These are phyloP conservation scores for Poicephalus gulielmi DNA, from an alignment of 2,113 vertebrate species.

Conservation along the genomic window DNA sequence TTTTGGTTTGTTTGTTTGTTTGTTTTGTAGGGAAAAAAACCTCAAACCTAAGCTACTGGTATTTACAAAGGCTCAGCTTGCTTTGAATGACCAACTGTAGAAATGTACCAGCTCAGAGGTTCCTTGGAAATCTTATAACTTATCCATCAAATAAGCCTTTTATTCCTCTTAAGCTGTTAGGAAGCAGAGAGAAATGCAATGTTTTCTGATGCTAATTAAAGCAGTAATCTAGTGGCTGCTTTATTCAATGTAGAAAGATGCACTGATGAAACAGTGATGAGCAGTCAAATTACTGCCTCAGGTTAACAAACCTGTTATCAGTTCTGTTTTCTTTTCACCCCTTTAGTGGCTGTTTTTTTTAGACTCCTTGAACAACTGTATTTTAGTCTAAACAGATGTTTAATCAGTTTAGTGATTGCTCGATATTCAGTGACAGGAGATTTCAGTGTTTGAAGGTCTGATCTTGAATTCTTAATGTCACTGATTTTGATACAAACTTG, in stretches of 20 bases:
- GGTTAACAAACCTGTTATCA: constrained; percentile 61
- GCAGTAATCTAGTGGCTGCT: constrained; percentile 35
- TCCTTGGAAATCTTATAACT: constrained; percentile 3
- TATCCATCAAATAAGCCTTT: constrained; percentile 24
- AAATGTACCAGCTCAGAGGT: background rate
- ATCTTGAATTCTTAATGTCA: constrained; percentile 5
- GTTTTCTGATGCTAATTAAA: constrained; percentile 43
- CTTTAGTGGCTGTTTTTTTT: background rate
- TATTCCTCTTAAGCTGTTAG: constrained; percentile 50
- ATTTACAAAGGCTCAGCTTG: background rate
- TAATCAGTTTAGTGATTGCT: background rate
- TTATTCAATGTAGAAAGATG: constrained; percentile 26
- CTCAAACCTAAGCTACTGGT: background rate
- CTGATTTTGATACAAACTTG: background rate
- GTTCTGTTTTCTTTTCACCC: background rate
- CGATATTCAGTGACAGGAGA: background rate
- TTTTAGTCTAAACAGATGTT: constrained; percentile 39
- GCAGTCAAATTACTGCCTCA: constrained; percentile 39
- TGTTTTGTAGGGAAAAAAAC: background rate
- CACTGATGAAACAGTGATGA: constrained; percentile 29
- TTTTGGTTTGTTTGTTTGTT: too few species aligned
- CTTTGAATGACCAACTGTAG: background rate
- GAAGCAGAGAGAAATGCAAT: background rate
- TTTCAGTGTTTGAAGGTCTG: background rate
- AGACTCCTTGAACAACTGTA: background rate